A percentile compares a stretch with the other conserved stretches of the same genome.
Evolutionary conservation across 1,140 invertebrate genomes (phyloP).

Genomic region (Drepana arcuata): DNA sequence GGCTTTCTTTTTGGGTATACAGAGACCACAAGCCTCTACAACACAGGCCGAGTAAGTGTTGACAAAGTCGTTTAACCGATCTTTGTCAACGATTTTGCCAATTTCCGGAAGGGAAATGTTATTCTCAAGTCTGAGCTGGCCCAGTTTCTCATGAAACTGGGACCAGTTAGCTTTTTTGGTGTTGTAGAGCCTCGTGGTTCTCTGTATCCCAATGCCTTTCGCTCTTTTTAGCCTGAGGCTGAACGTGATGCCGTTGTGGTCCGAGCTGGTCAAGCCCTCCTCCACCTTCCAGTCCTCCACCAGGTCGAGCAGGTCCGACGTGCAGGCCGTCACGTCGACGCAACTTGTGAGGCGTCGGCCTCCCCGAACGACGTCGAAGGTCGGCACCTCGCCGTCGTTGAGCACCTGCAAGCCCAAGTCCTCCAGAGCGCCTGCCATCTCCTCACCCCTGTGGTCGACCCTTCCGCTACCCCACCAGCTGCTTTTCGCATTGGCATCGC

Average conservation of each 20-base stretch:
- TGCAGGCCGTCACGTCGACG: conserved; percentile 23
- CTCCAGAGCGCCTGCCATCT: conserved; percentile 6
- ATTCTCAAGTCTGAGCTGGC: no score
- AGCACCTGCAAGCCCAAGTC: conserved; percentile 21
- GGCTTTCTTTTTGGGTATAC: no score
- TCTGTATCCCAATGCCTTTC: not conserved
- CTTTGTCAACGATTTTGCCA: no score
- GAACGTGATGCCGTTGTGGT: conserved; percentile 13
- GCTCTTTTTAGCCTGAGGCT: not conserved
- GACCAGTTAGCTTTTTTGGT: conserved; percentile 20
- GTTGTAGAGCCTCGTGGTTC: conserved; percentile 16
- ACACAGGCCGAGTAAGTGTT: no score
- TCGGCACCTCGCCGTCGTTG: conserved; percentile 18
- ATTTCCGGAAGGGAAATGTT: no score
- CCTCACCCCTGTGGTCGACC: conserved; percentile 17
- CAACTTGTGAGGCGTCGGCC: conserved; percentile 14
- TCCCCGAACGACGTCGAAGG: conserved; percentile 13
- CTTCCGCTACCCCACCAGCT: conserved; percentile 28
- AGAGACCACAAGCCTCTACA: no score
- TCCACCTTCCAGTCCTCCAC: conserved; percentile 10
- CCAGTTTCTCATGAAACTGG: no score
- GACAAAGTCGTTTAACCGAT: no score
- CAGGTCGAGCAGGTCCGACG: conserved; percentile 1
- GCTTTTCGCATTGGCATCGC: conserved; percentile 32
- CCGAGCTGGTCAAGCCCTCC: conserved; percentile 6